phyloP scores from a whole-genome alignment of 2,113 vertebrate species.

The Ptilonorhynchus violaceus region DNA sequence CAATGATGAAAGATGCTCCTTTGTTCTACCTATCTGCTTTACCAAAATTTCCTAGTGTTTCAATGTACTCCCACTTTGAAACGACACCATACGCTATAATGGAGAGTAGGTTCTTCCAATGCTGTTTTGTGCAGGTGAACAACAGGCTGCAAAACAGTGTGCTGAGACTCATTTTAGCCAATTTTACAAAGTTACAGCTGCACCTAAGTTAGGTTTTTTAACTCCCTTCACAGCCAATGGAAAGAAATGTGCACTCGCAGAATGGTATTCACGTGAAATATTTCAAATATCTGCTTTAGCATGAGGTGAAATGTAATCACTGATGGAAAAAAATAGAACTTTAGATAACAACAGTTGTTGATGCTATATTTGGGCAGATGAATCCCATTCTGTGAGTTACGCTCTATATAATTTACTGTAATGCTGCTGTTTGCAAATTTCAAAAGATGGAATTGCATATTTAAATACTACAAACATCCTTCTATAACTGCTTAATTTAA shows the following conservation, averaged over 20 bases:
- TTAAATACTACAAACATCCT: not conserved
- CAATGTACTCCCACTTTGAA: not conserved
- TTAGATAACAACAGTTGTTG: not conserved
- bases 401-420: not conserved
- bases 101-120: not conserved
- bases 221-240: not conserved
- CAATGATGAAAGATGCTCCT: not conserved
- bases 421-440: not conserved
- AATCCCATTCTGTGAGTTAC: not conserved
- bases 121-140: not conserved
- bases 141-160: not conserved
- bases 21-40: not conserved
- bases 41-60: not conserved
- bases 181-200: not conserved
- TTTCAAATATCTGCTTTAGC: not conserved
- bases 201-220: not conserved
- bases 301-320: not conserved
- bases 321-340: not conserved
- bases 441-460: not conserved
- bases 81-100: not conserved
- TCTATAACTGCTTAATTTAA: not conserved
- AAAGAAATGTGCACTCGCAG: not conserved
- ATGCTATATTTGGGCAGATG: not conserved
- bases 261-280: not conserved
- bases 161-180: not conserved